A percentile compares a stretch with the other conserved stretches of the same genome.
phyloP scores from a whole-genome alignment of 2,797 vertebrate species.

The Taenioides sp. region DNA sequence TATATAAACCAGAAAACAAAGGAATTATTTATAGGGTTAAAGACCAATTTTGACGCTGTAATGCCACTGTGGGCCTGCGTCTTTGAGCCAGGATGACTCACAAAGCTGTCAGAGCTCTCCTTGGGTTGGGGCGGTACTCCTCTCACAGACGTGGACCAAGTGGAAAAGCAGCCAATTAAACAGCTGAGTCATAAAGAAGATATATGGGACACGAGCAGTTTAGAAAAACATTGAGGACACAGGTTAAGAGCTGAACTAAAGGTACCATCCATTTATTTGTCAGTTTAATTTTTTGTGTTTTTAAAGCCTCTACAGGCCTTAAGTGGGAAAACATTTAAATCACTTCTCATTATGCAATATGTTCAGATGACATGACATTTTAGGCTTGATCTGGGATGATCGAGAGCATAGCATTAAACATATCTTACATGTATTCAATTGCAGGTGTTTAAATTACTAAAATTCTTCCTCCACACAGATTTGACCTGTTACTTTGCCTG shows the following conservation, averaged over 20 bases:
- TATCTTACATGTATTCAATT: too few species aligned
- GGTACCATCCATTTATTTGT: neutral
- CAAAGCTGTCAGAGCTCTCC: neutral
- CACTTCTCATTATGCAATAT: neutral
- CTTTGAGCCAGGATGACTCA: neutral
- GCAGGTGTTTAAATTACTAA: too few species aligned
- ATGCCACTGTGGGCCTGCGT: neutral
- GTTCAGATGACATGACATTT: neutral
- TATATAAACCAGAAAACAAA: neutral
- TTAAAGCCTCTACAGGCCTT: neutral
- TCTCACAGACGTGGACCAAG: neutral
- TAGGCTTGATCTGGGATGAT: neutral
- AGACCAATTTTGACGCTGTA: neutral
- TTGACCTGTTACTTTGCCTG: too few species aligned
- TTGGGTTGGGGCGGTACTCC: neutral
- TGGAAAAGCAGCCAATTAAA: neutral
- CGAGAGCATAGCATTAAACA: too few species aligned
- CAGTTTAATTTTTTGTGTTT: neutral
- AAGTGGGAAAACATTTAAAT: neutral
- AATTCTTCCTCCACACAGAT: too few species aligned
- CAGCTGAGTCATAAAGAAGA: slow-evolving; percentile 1
- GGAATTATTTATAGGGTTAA: too few species aligned
- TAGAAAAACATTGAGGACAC: neutral
- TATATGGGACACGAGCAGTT: neutral
- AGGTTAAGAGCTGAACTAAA: neutral